Evolutionary conservation across 2,797 vertebrate species (phyloP).

Genomic region (Lacerta bilineata): DNA sequence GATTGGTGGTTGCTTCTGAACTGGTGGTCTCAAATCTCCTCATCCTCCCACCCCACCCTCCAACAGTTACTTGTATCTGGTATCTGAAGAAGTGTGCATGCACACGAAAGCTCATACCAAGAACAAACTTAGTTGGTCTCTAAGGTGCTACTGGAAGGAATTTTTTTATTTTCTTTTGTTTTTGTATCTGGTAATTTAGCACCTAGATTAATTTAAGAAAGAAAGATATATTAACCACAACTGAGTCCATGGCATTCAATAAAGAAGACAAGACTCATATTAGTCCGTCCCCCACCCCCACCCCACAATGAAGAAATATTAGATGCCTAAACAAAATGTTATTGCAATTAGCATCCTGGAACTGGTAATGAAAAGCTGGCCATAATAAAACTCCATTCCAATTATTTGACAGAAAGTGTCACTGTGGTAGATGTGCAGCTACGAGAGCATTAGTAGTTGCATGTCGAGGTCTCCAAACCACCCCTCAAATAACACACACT

Average conservation of each 20-base stretch:
- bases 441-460: constrained; percentile 18
- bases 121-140: no score
- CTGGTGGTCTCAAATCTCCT: not conserved
- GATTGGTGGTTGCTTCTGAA: not conserved
- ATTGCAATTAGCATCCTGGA: constrained; percentile 20
- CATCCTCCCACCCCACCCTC: not conserved
- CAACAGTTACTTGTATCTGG: not conserved
- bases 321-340: not conserved
- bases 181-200: not conserved
- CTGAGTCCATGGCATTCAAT: not conserved
- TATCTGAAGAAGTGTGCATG: no score
- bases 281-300: not conserved
- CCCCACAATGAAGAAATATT: not conserved
- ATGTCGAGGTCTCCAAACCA: no score
- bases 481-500: no score
- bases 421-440: fast-evolving
- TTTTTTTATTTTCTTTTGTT: no score
- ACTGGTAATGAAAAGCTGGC: not conserved
- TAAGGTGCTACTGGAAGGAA: no score
- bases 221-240: not conserved
- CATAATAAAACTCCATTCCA: constrained; percentile 42
- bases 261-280: not conserved
- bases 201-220: not conserved
- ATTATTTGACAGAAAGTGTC: constrained; percentile 22
- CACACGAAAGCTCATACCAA: no score